Evolutionary conservation across 2,797 vertebrate genomes (phyloP).

Genomic region (Hafferia zeledoni): DNA sequence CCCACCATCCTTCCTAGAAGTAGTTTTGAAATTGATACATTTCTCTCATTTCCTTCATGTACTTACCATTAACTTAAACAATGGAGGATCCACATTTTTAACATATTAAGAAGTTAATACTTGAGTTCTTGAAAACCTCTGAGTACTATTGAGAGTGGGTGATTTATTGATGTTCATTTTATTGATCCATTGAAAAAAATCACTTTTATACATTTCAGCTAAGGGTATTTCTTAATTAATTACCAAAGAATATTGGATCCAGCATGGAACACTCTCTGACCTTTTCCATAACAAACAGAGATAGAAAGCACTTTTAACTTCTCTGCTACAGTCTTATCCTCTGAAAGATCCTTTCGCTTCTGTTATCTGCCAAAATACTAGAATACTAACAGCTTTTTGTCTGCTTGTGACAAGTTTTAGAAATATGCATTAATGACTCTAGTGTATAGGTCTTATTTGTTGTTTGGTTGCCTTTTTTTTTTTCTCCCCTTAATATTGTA

Average conservation of each 20-base stretch:
- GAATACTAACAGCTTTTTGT: background rate
- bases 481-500: background rate
- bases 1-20: background rate
- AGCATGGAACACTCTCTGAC: background rate
- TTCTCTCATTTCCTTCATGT: background rate
- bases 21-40: background rate
- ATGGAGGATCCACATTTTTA: background rate
- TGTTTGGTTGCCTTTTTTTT: background rate
- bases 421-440: background rate
- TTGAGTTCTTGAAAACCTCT: background rate
- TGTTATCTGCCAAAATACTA: background rate
- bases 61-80: background rate
- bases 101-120: background rate
- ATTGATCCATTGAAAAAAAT: background rate
- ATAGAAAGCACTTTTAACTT: background rate
- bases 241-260: background rate
- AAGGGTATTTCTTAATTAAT: background rate
- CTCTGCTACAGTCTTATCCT: background rate
- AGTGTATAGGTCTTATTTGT: background rate
- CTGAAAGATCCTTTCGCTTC: background rate
- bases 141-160: background rate
- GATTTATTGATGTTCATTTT: background rate
- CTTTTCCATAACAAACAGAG: background rate
- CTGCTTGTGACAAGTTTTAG: background rate
- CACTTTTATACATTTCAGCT: background rate